phyloP scores from a whole-genome alignment of 2,113 vertebrate species.

The Sander lucioperca region DNA sequence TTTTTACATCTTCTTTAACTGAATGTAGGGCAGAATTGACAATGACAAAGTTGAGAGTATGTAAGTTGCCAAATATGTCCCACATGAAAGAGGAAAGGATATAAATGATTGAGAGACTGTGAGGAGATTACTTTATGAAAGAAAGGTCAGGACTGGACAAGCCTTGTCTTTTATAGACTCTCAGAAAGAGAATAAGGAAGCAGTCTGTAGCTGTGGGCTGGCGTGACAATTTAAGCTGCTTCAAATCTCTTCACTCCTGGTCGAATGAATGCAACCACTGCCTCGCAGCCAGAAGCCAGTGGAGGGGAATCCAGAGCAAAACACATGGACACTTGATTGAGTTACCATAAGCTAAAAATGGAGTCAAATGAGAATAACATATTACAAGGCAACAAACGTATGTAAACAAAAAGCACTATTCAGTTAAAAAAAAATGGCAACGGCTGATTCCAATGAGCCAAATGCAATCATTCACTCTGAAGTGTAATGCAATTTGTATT shows the following conservation, averaged over 20 bases:
- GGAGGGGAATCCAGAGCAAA: constrained; percentile 41
- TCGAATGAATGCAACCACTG: constrained; percentile 31
- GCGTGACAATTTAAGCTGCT: constrained; percentile 66
- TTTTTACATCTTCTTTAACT: constrained; percentile 15
- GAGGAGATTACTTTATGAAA: constrained; percentile 50
- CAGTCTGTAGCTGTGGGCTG: constrained; percentile 37
- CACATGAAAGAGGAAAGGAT: constrained; percentile 34
- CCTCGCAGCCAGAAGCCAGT: constrained; percentile 20
- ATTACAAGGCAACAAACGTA: constrained; percentile 23
- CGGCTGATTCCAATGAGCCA: constrained; percentile 70
- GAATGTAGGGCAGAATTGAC: constrained; percentile 55
- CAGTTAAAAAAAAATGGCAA: constrained; percentile 24
- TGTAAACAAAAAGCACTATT: constrained; percentile 45
- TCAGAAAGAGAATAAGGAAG: constrained; percentile 52
- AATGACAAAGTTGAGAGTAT: constrained; percentile 45
- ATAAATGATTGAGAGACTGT: constrained; percentile 63
- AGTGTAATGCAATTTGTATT: constrained; percentile 62
- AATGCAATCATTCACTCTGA: constrained; percentile 68
- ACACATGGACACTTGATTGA: constrained; percentile 42
- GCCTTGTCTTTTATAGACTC: constrained; percentile 45
- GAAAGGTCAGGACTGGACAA: constrained; percentile 53
- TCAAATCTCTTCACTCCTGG: constrained; percentile 58
- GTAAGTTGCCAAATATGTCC: constrained; percentile 44
- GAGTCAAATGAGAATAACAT: constrained; percentile 36
- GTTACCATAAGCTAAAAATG: constrained; percentile 34